Percentiles rank a stretch among this genome's conserved stretches.
Evolutionary conservation across 2,113 vertebrate species (phyloP).

Genomic region (Poeciliopsis retropinna): DNA sequence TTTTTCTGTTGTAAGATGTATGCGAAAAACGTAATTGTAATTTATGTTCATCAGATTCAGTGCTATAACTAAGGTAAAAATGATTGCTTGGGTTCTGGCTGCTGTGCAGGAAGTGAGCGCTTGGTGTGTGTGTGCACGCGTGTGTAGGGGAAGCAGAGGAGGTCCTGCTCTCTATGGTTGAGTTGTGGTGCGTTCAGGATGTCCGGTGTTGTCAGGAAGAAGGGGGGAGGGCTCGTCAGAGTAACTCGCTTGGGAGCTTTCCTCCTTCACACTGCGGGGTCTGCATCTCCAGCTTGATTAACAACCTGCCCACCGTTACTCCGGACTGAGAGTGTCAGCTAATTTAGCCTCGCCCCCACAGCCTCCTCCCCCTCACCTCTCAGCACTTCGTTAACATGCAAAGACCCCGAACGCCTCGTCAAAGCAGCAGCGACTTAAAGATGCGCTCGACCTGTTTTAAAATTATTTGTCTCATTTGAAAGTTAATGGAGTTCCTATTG

Average conservation of each 20-base stretch:
- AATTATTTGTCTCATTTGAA: neutral
- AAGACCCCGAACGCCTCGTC: conserved; percentile 36
- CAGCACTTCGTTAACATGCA: conserved; percentile 70
- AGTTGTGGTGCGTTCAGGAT: conserved; percentile 57
- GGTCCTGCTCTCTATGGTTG: conserved; percentile 23
- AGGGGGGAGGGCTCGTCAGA: conserved; percentile 32
- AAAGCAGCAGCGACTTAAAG: conserved; percentile 15
- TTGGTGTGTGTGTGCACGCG: neutral
- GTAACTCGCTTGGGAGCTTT: conserved; percentile 60
- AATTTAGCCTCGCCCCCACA: conserved; percentile 67
- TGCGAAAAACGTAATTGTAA: neutral
- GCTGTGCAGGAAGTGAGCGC: conserved; percentile 41
- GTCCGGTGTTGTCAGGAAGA: conserved; percentile 45
- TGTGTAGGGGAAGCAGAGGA: neutral
- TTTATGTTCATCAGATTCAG: neutral
- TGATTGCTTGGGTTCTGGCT: conserved; percentile 31
- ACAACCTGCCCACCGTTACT: conserved; percentile 74
- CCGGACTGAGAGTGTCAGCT: conserved; percentile 73
- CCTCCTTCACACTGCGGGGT: conserved; percentile 40
- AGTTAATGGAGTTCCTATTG: too few relatives aligned
- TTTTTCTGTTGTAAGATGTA: too few relatives aligned
- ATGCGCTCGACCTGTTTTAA: neutral
- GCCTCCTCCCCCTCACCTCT: conserved; percentile 48
- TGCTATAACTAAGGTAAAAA: neutral
- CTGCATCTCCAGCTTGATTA: conserved; percentile 75